A percentile compares a stretch with the other conserved stretches of the same genome.
Conservation (phyloP, 2,797 vertebrate species). For the Chiroxiphia lanceolata region DNA sequence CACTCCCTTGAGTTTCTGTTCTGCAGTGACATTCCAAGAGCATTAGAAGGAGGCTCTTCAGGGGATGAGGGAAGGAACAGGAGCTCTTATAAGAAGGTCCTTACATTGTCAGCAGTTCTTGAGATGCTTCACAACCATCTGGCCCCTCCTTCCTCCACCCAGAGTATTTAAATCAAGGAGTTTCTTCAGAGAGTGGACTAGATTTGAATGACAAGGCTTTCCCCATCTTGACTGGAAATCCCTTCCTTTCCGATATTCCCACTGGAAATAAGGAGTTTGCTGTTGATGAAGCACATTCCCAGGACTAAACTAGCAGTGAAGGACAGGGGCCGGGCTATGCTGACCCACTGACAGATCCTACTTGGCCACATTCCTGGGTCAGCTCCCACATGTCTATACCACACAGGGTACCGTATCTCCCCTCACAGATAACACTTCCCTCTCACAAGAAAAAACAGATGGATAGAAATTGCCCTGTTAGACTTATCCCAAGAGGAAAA, state of each 20-base stretch:
- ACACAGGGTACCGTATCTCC: neutral
- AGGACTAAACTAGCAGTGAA: neutral
- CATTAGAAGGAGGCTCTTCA: neutral
- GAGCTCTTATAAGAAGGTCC: conserved; percentile 7
- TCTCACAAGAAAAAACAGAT: neutral
- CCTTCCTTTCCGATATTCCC: neutral
- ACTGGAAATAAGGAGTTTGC: neutral
- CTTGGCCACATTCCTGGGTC: neutral
- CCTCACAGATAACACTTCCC: neutral
- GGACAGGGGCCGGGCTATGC: neutral
- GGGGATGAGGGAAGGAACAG: neutral
- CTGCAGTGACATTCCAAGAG: neutral
- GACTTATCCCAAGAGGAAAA: neutral
- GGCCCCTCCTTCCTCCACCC: neutral
- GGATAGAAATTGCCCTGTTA: neutral
- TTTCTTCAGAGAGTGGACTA: neutral
- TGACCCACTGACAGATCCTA: neutral
- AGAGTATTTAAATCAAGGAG: neutral
- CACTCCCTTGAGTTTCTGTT: neutral
- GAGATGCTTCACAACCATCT: neutral
- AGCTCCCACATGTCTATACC: neutral
- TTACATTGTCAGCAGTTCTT: conserved; percentile 19
- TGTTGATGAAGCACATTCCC: neutral
- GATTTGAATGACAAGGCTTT: neutral
- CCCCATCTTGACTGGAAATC: neutral